Evolutionary conservation across 2,888 invertebrate species (phyloP).

Genomic region (Lysandra coridon): DNA sequence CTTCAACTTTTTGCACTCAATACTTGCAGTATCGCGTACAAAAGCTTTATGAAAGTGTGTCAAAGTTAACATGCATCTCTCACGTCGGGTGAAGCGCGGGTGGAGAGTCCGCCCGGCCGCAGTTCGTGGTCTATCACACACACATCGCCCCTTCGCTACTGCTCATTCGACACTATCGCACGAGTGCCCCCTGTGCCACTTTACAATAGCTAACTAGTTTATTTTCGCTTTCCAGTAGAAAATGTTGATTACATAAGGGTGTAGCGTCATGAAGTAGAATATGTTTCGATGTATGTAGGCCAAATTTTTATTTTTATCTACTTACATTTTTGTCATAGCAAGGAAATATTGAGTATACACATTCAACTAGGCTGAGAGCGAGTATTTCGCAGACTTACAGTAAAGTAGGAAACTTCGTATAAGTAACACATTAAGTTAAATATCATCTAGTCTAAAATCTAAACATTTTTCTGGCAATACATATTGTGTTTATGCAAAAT

Average conservation of each 20-base stretch:
- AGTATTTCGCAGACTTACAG: no score
- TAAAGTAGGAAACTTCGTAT: neutral
- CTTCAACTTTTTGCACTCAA: neutral
- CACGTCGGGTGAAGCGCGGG: conserved; percentile 53
- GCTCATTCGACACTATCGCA: conserved; percentile 39
- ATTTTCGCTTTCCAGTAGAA: conserved; percentile 23
- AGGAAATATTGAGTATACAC: neutral
- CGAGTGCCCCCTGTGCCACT: conserved; percentile 39
- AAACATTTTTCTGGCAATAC: neutral
- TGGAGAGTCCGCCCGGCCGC: conserved; percentile 42
- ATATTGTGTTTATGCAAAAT: neutral
- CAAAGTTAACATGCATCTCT: conserved; percentile 58
- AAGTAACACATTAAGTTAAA: neutral
- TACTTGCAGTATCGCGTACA: conserved; percentile 21
- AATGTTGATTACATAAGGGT: neutral
- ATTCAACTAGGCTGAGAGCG: no score
- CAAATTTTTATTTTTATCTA: neutral
- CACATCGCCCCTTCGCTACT: conserved; percentile 40
- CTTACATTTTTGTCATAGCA: no score
- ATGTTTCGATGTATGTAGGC: neutral
- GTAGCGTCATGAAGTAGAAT: neutral
- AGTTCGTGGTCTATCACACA: conserved; percentile 60
- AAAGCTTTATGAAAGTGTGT: conserved; percentile 29
- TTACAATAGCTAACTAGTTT: conserved; percentile 34
- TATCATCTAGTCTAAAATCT: neutral